phyloP scores from a whole-genome alignment of 1,140 invertebrate genomes.

The Drosophila azteca region DNA sequence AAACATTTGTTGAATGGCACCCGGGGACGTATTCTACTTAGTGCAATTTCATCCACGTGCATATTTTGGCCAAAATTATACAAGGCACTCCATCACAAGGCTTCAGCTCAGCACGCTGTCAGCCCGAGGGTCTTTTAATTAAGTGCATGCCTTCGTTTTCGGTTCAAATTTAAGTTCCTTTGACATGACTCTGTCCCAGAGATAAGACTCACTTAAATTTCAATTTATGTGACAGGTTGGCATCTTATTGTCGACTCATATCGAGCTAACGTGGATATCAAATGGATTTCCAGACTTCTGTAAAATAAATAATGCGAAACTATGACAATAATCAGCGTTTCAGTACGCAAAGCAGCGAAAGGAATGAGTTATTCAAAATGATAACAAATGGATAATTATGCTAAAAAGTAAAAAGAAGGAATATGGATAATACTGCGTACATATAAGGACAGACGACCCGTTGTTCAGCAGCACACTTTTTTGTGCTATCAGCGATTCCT shows the following conservation, averaged over 20 bases:
- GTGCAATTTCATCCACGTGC: conserved; percentile 65
- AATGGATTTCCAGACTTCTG: too few relatives aligned
- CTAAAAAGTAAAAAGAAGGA: too few relatives aligned
- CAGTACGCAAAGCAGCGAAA: too few relatives aligned
- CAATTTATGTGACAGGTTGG: conserved; percentile 26
- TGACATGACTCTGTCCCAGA: conserved; percentile 20
- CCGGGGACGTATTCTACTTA: conserved; percentile 2
- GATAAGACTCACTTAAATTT: conserved; percentile 24
- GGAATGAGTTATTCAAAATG: too few relatives aligned
- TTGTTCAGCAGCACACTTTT: too few relatives aligned
- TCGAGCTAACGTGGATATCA: conserved; percentile 11
- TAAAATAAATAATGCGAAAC: too few relatives aligned
- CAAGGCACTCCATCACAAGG: conserved; percentile 6
- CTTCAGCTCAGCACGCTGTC: conserved; percentile 2
- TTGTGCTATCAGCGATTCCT: too few relatives aligned
- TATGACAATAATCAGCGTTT: too few relatives aligned
- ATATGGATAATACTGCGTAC: too few relatives aligned
- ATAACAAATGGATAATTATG: too few relatives aligned
- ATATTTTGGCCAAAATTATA: conserved; percentile 42
- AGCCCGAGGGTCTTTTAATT: conserved; percentile 56
- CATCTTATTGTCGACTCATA: conserved; percentile 28
- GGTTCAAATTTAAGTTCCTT: conserved; percentile 57
- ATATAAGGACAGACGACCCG: too few relatives aligned
- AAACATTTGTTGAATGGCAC: conserved; percentile 15
- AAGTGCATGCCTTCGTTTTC: conserved; percentile 60